These are phyloP conservation scores for Gopherus evgoodei DNA, from an alignment of 2,113 vertebrate species.

Conservation along the genomic window DNA sequence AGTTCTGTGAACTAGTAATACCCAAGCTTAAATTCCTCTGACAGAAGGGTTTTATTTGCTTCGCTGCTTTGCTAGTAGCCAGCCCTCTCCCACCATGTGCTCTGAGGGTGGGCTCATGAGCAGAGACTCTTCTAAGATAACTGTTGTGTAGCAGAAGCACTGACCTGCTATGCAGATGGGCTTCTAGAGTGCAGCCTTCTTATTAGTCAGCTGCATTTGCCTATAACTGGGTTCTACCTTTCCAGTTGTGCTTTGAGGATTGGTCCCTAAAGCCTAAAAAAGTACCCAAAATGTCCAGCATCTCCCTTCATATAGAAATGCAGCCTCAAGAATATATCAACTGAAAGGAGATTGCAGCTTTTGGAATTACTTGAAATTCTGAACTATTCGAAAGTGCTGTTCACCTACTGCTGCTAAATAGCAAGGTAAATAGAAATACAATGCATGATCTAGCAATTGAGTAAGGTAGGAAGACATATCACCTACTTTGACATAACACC, in stretches of 20 bases:
- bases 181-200: not conserved
- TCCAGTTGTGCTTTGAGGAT: not conserved
- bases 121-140: not conserved
- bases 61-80: not conserved
- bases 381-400: not conserved
- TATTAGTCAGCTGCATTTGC: not conserved
- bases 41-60: not conserved
- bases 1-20: not conserved
- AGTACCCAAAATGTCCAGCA: not conserved
- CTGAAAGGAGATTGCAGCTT: not conserved
- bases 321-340: not conserved
- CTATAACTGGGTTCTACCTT: not conserved
- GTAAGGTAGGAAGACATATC: not conserved
- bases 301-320: not conserved
- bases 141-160: not conserved
- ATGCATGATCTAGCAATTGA: not conserved
- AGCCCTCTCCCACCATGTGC: not conserved
- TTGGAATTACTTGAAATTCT: not conserved
- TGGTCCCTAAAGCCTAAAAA: slow-evolving; percentile 14
- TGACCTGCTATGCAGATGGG: rapidly evolving
- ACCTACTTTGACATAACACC: not conserved
- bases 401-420: not conserved
- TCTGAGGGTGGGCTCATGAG: not conserved
- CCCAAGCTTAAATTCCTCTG: not conserved
- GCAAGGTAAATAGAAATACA: not conserved